Evolutionary conservation across 2,888 invertebrate species (phyloP).

Genomic region (Apodemia duryi): DNA sequence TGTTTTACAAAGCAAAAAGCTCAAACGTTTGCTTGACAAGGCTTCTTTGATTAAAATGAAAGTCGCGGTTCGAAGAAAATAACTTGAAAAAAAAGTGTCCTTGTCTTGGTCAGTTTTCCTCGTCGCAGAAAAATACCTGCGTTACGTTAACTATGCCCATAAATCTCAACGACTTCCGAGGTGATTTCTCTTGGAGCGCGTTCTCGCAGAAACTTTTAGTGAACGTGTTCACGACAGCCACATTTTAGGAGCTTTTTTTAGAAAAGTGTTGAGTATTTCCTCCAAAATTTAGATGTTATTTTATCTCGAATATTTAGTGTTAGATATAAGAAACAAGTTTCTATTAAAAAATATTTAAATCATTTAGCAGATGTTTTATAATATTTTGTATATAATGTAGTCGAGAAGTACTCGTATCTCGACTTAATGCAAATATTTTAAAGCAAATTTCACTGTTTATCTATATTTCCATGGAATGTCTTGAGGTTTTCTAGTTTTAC

Average conservation of each 20-base stretch:
- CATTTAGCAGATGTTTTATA: no score
- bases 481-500: no score
- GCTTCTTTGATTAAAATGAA: conserved; percentile 35
- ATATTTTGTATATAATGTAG: no score
- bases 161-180: conserved; percentile 66
- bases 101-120: conserved; percentile 55
- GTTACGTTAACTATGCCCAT: conserved; percentile 64
- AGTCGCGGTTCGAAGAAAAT: conserved; percentile 36
- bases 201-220: conserved; percentile 57
- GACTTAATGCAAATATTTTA: no score
- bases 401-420: no score
- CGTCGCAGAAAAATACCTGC: conserved; percentile 59
- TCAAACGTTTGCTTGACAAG: conserved; percentile 35
- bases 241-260: conserved; percentile 40
- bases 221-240: conserved; percentile 56
- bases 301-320: not conserved
- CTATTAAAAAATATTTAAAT: not conserved
- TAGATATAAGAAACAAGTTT: not conserved
- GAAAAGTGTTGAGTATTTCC: conserved; percentile 35
- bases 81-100: conserved; percentile 37
- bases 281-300: conserved; percentile 3
- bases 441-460: no score
- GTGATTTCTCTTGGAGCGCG: conserved; percentile 59
- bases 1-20: conserved; percentile 31
- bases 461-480: no score